Conservation (phyloP, 2,797 vertebrate species). For the Poecilia wingei region DNA sequence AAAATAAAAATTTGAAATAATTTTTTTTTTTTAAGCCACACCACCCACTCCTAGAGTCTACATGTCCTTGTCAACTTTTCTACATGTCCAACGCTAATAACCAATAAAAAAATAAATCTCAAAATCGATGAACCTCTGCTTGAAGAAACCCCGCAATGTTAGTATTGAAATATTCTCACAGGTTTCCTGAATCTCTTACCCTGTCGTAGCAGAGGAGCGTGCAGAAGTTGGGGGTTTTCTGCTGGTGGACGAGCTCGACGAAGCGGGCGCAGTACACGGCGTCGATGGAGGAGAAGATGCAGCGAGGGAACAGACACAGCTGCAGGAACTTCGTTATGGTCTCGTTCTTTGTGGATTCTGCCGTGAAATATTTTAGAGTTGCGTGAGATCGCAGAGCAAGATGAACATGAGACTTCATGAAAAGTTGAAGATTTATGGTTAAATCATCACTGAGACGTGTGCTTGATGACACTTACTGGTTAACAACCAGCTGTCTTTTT, state of each 20-base stretch:
- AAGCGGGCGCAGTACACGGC: slow-evolving; percentile 98
- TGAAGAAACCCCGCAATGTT: background rate
- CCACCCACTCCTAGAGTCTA: no score
- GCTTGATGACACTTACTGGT: slow-evolving; percentile 86
- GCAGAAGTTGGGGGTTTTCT: slow-evolving; percentile 98
- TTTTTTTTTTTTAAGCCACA: no score
- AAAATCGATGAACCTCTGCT: background rate
- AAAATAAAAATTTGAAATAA: no score
- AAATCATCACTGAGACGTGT: background rate
- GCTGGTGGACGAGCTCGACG: slow-evolving; percentile 97
- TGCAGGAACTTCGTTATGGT: slow-evolving; percentile 99
- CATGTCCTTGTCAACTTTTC: no score
- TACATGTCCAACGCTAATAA: no score
- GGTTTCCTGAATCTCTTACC: slow-evolving; percentile 76
- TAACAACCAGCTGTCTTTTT: slow-evolving; percentile 99
- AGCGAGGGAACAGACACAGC: slow-evolving; percentile 97
- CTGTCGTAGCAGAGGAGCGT: slow-evolving; percentile 97
- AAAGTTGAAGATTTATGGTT: background rate
- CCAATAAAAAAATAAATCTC: no score
- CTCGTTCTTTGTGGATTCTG: slow-evolving; percentile 99
- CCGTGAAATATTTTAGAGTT: slow-evolving; percentile 28
- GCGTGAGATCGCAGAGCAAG: slow-evolving; percentile 12
- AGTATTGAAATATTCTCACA: background rate
- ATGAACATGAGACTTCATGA: background rate
- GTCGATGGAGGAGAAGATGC: slow-evolving; percentile 98